Evolutionary conservation across 92 coral and sea anemone species (phyloP), one percentile per base, ranked within the genome.

Genomic region (Montipora capitata): DNA sequence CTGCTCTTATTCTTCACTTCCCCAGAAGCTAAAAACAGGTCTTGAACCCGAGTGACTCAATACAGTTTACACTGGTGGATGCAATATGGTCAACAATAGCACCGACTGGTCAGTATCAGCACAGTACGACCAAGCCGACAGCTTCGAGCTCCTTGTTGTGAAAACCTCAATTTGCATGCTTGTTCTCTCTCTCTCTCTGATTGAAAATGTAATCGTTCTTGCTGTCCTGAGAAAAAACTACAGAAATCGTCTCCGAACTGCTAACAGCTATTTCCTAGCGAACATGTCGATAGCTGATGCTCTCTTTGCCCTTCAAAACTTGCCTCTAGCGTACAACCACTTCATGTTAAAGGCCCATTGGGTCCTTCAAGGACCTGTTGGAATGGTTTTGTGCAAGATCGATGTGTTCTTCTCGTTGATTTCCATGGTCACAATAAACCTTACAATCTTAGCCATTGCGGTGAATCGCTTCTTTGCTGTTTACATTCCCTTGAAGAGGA

Each of bases 241-340:
- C 3, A 10, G 15, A 41, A 62, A 52, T 49, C 65, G 76, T 5
- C 16, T 85, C 67, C 44, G 89, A 14, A 85, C 82, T 12, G 74
- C 82, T 4, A 85, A 85, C 73, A 63, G 76, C 38, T 85, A 44
- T 40, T 76, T 85, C 52, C 75, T 85, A 0, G 83, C 89, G 7
- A 85, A 85, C 44, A 85, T 85, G 89, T 62, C 89, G 2, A 14
- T 74, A 10, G 66, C 89, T 20, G 89, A 85, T n/a, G 52, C 38
- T 44, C 89, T 85, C 5, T 85, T 85, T 8, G 78, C 89, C 38
- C 5, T 76, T 8, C 89, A 85, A 72, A 85, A 76, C 14, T 12
- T 75, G 9, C 82, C 81, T 18, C 76, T 12, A 3, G 75, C 82
- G 2, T 74, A 74, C 65, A 76, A 74, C 77, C 16, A 76, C 59